Evolutionary conservation across 2,888 invertebrate genomes (phyloP), one percentile per base, ranked within the genome.

Genomic region (Asteroscopus sphinx): DNA sequence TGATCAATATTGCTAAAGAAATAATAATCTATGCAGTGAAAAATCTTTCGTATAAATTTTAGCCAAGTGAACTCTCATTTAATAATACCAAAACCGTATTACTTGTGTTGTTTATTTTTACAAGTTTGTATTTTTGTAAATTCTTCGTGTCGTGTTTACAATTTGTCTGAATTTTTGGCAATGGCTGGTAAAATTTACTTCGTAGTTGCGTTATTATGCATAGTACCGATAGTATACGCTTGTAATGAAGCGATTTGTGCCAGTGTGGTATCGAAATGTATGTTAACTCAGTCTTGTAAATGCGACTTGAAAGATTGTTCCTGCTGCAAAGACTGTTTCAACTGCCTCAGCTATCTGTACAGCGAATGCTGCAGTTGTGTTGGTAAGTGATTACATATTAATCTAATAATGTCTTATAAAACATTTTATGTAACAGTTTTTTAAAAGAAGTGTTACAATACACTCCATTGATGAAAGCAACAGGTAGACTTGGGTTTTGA

Each of bases 321-420:
- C n/a, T 99, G 99, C 86, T 99, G 98, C 92, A 97, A 97, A 81
- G 98, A 99, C 85, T 99, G 99, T 83, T 97, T 97, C 78, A 97
- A 96, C 82, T 99, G 99, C 84, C 95, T 99, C 56, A 97, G 97
- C 73, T 96, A 97, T 80, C 95, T 98, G 46, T 99, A 98, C 89
- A 96, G 96, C 70, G 98, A 99, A 89, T 99, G 99, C 91, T 99
- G 99, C 86, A 98, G 98, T 51, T 99, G 99, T 95, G 98, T 99
- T 78, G 99, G 99, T 99, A 94, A 96, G 98, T 94, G 45, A 2
- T 7, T 16, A 5, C 6, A 25, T 36, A 46, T 12, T 32, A 12
- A 5, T n/a, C 1, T n/a, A 26, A 26, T 6, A 8, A 26, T 25
- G 15, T 11, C 8, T 21, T 21, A 21, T 21, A 21, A 2, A 21